Conservation (phyloP, 1,140 invertebrate species). For the Heliconius eleuchia region DNA sequence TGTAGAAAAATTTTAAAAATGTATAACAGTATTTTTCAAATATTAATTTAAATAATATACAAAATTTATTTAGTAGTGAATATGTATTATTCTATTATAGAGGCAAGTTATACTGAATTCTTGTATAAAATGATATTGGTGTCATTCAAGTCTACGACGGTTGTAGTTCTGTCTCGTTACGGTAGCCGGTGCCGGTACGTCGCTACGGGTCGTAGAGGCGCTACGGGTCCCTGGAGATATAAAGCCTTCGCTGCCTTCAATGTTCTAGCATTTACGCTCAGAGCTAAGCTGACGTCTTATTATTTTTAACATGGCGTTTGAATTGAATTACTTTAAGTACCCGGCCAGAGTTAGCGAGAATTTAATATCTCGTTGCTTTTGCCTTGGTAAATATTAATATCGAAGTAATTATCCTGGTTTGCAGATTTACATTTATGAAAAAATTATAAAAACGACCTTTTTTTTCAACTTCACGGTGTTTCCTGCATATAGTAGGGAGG, state of each 20-base stretch:
- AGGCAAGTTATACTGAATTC: neutral
- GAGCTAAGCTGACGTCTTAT: constrained; percentile 67
- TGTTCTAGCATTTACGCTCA: constrained; percentile 65
- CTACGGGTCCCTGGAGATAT: constrained; percentile 72
- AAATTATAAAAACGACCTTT: too few relatives aligned
- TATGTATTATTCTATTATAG: too few relatives aligned
- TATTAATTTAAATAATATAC: too few relatives aligned
- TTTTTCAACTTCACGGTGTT: too few relatives aligned
- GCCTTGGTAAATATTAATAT: neutral
- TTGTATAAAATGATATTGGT: constrained; percentile 2
- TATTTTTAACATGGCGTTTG: constrained; percentile 67
- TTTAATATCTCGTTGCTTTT: constrained; percentile 29
- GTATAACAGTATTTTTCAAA: too few relatives aligned
- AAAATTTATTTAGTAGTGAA: too few relatives aligned
- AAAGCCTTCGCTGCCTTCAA: constrained; percentile 62
- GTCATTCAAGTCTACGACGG: constrained; percentile 40
- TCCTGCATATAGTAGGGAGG: too few relatives aligned
- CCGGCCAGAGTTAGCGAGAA: constrained; percentile 33
- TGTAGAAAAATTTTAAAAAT: too few relatives aligned
- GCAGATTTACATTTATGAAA: neutral
- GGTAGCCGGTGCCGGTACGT: constrained; percentile 59
- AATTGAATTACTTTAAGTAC: constrained; percentile 51
- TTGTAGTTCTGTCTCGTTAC: constrained; percentile 64
- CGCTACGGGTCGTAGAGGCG: constrained; percentile 67
- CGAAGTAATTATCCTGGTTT: neutral